A percentile compares a stretch with the other conserved stretches of the same genome.
Evolutionary conservation across 2,113 vertebrate species (phyloP).

Genomic region (Holacanthus passer): DNA sequence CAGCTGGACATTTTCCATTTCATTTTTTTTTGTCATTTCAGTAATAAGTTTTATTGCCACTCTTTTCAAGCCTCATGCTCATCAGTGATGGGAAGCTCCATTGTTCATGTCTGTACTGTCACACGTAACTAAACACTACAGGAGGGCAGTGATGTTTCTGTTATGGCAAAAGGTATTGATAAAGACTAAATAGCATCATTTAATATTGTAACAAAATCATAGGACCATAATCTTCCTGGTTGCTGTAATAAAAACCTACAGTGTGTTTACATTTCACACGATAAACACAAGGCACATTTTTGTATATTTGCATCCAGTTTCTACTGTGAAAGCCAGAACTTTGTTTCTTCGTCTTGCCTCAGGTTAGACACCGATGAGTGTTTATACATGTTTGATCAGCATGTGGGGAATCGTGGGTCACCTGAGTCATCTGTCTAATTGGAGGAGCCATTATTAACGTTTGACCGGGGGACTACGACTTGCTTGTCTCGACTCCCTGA

Average conservation of each 20-base stretch:
- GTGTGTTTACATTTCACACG: background rate
- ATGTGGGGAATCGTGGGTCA: background rate
- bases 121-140: background rate
- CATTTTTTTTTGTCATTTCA: background rate
- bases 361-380: background rate
- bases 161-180: background rate
- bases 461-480: background rate
- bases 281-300: background rate
- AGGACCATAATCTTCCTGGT: background rate
- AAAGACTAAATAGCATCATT: background rate
- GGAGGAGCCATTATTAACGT: slow-evolving; percentile 31
- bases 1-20: background rate
- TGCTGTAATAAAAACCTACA: background rate
- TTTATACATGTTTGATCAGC: slow-evolving; percentile 17
- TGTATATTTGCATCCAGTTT: background rate
- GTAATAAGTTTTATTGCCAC: background rate
- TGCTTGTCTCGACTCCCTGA: slow-evolving; percentile 5
- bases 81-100: background rate
- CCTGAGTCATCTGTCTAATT: slow-evolving; percentile 26
- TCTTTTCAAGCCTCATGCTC: background rate
- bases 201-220: background rate
- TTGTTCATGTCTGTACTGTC: background rate
- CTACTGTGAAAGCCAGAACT: background rate
- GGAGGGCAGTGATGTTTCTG: background rate
- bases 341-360: slow-evolving; percentile 4